These are phyloP conservation scores for Sanderia malayensis DNA, from an alignment of 30 jellyfish, hydroid and myxozoan genomes.

Conservation along the genomic window DNA sequence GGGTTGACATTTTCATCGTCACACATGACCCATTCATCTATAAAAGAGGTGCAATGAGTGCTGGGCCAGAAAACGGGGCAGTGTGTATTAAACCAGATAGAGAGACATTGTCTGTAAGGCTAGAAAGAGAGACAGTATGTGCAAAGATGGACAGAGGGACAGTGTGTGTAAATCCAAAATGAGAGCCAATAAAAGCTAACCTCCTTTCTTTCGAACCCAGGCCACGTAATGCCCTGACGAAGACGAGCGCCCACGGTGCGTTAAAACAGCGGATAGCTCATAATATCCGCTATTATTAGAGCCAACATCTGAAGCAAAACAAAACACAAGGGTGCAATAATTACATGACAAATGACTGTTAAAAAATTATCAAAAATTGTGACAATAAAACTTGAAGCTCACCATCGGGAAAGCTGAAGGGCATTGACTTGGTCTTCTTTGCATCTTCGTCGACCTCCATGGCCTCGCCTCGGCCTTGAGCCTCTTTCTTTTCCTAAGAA, in stretches of 20 bases:
- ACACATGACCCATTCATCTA: slow-evolving; percentile 88
- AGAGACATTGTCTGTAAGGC: no score
- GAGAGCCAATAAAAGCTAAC: slow-evolving; percentile 36
- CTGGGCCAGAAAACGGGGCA: no score
- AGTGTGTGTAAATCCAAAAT: no score
- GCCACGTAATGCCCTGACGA: slow-evolving; percentile 96
- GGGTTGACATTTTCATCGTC: slow-evolving; percentile 75
- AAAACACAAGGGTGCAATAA: no score
- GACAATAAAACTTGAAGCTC: no score
- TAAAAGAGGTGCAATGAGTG: no score
- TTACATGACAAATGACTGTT: no score
- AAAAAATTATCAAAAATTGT: no score
- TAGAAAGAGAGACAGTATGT: no score
- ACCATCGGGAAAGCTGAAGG: slow-evolving; percentile 72
- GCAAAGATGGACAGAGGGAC: no score
- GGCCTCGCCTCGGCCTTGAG: slow-evolving; percentile 35
- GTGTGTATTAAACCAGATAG: no score
- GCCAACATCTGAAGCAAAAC: slow-evolving; percentile 60
- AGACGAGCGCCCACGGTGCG: slow-evolving; percentile 95
- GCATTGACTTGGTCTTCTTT: slow-evolving; percentile 32
- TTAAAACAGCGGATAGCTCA: slow-evolving; percentile 80
- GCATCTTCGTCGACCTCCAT: slow-evolving; percentile 68
- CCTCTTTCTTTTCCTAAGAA: slow-evolving; percentile 39
- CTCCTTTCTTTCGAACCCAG: slow-evolving; percentile 93
- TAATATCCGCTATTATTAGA: slow-evolving; percentile 88